Evolutionary conservation across 1,140 invertebrate genomes (phyloP).

Genomic region (Campoletis sonorensis): DNA sequence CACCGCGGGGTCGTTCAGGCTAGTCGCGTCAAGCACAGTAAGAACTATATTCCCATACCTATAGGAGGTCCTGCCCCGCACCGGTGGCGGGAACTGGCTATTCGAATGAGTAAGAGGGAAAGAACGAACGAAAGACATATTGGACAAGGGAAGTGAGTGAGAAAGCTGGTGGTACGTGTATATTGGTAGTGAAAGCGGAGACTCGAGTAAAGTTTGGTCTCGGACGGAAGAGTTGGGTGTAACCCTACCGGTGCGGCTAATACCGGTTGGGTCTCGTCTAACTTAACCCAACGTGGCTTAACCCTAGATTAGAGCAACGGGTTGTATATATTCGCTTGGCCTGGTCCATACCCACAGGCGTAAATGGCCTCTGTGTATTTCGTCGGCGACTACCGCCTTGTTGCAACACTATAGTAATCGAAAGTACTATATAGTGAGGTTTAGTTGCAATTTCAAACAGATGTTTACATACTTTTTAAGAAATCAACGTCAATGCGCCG

Average conservation of each 20-base stretch:
- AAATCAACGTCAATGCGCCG: background rate
- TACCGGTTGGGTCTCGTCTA: conserved; percentile 59
- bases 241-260: conserved; percentile 58
- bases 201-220: conserved; percentile 56
- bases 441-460: background rate
- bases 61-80: conserved; percentile 18
- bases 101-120: background rate
- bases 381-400: background rate
- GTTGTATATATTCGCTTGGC: conserved; percentile 49
- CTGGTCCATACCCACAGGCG: background rate
- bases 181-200: conserved; percentile 5
- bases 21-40: conserved; percentile 17
- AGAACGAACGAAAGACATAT: background rate
- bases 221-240: conserved; percentile 53
- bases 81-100: background rate
- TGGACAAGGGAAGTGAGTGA: conserved; percentile 7
- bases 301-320: conserved; percentile 65
- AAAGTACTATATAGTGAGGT: background rate
- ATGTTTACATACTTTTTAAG: background rate
- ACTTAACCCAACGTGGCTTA: conserved; percentile 63
- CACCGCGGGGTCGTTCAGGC: conserved; percentile 33
- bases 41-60: background rate
- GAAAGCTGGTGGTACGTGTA: conserved; percentile 23
- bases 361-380: conserved; percentile 18
- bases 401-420: background rate